Percentiles rank a stretch among this genome's conserved stretches.
Conservation (phyloP, 2,888 invertebrate species). For the Aphodius sticticus region DNA sequence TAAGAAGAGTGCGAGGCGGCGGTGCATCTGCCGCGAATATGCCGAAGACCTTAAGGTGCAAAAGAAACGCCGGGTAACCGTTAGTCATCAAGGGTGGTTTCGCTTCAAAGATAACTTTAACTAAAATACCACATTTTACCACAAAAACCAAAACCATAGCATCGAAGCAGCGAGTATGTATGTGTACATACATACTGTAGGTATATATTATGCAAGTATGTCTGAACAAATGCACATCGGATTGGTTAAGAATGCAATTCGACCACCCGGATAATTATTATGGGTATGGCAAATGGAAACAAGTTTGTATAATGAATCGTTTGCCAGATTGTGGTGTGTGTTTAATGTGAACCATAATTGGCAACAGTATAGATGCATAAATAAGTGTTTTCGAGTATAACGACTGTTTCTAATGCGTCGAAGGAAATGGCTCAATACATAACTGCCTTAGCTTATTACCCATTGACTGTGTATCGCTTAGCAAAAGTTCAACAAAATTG, state of each 20-base stretch:
- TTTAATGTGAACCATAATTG: background rate
- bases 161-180: no score
- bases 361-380: background rate
- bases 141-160: no score
- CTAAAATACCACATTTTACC: no score
- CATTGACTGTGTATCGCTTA: background rate
- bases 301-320: background rate
- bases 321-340: background rate
- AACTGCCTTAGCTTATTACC: background rate
- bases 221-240: background rate
- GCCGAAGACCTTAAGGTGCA: background rate
- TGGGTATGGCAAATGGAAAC: background rate
- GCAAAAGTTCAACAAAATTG: background rate
- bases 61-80: no score
- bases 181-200: no score
- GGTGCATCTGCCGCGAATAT: background rate
- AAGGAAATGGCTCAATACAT: background rate
- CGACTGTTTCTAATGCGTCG: background rate
- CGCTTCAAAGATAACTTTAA: no score
- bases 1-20: conserved; percentile 5
- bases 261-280: background rate
- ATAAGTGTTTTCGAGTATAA: background rate
- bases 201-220: no score
- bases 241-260: background rate
- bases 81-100: no score